These are phyloP conservation scores for Ceriagrion tenellum DNA, from an alignment of 2,888 invertebrate species.

Conservation along the genomic window DNA sequence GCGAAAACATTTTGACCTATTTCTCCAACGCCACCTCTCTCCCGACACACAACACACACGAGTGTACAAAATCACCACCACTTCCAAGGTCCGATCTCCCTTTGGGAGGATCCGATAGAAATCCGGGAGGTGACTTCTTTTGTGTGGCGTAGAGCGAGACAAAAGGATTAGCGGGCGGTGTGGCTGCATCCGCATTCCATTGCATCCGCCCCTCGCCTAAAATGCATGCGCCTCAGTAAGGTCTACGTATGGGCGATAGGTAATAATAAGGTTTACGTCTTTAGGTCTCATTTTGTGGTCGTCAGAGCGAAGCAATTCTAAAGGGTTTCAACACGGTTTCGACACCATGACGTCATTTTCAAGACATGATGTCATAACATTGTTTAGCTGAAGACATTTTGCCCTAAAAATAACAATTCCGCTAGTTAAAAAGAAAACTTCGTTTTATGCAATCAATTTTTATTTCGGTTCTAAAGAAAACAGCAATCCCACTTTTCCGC, in stretches of 20 bases:
- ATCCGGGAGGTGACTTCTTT: neutral
- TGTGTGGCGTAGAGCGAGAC: neutral
- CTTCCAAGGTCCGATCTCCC: neutral
- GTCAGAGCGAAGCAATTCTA: too few species aligned
- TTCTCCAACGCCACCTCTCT: neutral
- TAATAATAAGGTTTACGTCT: neutral
- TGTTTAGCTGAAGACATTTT: too few species aligned
- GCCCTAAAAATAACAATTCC: too few species aligned
- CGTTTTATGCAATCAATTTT: too few species aligned
- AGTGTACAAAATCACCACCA: neutral
- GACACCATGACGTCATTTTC: too few species aligned
- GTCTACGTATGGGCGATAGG: neutral
- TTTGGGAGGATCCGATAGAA: neutral
- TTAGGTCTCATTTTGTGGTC: too few species aligned
- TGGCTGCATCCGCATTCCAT: neutral
- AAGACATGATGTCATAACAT: too few species aligned
- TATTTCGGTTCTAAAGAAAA: too few species aligned
- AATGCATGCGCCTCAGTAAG: neutral
- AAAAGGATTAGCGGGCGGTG: neutral
- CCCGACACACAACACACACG: conserved; percentile 18
- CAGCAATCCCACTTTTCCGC: too few species aligned
- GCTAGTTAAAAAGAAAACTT: too few species aligned
- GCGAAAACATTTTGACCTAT: conserved; percentile 55
- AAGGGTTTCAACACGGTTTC: too few species aligned
- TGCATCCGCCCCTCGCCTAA: neutral